phyloP scores from a whole-genome alignment of 2,113 vertebrate genomes.

The Ammospiza nelsoni region DNA sequence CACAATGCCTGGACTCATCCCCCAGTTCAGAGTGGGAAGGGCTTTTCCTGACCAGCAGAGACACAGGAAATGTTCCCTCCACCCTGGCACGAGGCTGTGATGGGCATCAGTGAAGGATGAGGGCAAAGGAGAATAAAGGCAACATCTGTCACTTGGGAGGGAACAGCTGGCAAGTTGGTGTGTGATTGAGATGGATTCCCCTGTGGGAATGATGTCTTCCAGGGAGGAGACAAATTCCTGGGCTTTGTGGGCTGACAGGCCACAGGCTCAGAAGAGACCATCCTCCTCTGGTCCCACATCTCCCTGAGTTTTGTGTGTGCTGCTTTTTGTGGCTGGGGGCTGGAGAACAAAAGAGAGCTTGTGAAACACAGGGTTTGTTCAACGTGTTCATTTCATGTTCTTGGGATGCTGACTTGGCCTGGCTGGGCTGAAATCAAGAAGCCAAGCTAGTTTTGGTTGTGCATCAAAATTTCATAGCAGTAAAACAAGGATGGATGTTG shows the following conservation, averaged over 20 bases:
- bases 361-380: constrained; percentile 15
- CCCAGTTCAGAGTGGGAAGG: not conserved
- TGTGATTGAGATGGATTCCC: constrained; percentile 22
- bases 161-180: not conserved
- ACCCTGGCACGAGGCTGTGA: not conserved
- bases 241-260: constrained; percentile 12
- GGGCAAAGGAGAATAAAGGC: not conserved
- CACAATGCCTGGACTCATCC: not conserved
- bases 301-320: not conserved
- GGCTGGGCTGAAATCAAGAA: not conserved
- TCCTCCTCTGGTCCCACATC: not conserved
- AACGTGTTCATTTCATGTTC: not conserved
- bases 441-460: not conserved
- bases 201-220: not conserved
- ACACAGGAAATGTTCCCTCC: not conserved
- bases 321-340: constrained; percentile 25
- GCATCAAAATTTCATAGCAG: not conserved
- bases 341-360: constrained; percentile 20
- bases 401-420: not conserved
- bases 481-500: not conserved
- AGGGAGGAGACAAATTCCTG: not conserved
- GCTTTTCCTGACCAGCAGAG: not conserved
- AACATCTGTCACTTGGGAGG: not conserved
- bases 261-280: not conserved
- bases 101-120: not conserved